phyloP scores from a whole-genome alignment of 1,140 invertebrate species.

The Linepithema humile region DNA sequence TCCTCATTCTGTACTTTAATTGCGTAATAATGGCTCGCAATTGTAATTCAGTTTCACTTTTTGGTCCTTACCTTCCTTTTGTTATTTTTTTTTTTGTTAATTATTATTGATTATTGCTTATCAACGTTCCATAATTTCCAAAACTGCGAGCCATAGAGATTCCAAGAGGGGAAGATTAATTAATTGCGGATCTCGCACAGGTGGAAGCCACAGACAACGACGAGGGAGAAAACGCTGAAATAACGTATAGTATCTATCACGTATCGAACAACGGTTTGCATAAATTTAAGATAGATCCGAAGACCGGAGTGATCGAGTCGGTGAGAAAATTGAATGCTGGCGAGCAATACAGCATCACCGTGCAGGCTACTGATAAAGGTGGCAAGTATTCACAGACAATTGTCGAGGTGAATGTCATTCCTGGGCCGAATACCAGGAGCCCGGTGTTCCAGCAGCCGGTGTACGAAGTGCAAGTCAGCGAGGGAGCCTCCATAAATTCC shows the following conservation, averaged over 20 bases:
- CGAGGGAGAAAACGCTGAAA: constrained; percentile 91
- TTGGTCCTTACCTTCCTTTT: not conserved
- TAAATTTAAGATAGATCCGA: constrained; percentile 94
- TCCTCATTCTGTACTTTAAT: not conserved
- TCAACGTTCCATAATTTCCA: not conserved
- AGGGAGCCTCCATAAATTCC: constrained; percentile 93
- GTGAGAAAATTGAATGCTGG: constrained; percentile 92
- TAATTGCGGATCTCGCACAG: constrained; percentile 72
- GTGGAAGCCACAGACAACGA: constrained; percentile 94
- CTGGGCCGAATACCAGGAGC: constrained; percentile 93
- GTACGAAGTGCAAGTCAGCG: constrained; percentile 94
- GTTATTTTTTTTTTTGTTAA: not conserved
- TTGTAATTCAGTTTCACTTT: not conserved
- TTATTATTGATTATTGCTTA: not conserved
- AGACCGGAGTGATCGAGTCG: constrained; percentile 91
- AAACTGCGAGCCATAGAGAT: no score
- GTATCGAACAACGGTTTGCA: constrained; percentile 94
- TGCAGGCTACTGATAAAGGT: constrained; percentile 90
- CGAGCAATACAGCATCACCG: constrained; percentile 94
- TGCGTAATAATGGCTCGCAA: not conserved
- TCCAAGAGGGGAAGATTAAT: not conserved
- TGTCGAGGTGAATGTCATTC: constrained; percentile 91
- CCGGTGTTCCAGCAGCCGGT: constrained; percentile 91
- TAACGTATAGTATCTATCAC: constrained; percentile 94
- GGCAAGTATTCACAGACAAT: constrained; percentile 92